Evolutionary conservation across 2,888 invertebrate genomes (phyloP).

Genomic region (Autographa gamma): DNA sequence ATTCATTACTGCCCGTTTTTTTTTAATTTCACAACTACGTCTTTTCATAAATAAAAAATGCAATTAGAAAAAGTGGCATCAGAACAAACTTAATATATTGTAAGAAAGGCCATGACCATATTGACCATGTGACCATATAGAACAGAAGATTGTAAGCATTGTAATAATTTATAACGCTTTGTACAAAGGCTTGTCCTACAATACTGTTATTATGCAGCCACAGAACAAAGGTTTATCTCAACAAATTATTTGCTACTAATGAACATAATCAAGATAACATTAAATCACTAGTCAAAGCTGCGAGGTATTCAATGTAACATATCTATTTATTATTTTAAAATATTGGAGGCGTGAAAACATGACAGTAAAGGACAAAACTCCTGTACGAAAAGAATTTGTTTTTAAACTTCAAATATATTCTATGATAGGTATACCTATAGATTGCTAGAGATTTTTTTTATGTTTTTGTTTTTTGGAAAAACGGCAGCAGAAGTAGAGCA

Average conservation of each 20-base stretch:
- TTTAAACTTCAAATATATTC: no score
- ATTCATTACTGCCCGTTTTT: no score
- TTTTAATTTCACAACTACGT: no score
- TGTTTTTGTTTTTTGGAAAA: no score
- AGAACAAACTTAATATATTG: constrained; percentile 2
- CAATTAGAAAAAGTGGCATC: not conserved
- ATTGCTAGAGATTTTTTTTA: no score
- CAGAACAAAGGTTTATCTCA: constrained; percentile 8
- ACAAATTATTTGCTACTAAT: constrained; percentile 12
- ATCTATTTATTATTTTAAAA: no score
- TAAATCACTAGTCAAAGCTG: not conserved
- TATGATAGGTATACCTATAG: no score
- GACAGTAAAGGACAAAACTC: no score
- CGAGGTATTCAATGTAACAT: not conserved
- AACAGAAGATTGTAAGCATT: constrained; percentile 12
- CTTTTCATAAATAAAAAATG: no score
- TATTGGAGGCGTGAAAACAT: no score
- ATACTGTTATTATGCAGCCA: constrained; percentile 8
- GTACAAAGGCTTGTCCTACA: constrained; percentile 11
- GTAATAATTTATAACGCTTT: constrained; percentile 13
- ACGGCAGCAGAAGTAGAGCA: no score
- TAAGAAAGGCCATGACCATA: constrained; percentile 28
- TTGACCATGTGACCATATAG: constrained; percentile 16
- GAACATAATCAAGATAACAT: constrained; percentile 3
- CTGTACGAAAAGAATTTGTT: no score